Evolutionary conservation across 2,888 invertebrate species (phyloP).

Genomic region (Lottia scabra): DNA sequence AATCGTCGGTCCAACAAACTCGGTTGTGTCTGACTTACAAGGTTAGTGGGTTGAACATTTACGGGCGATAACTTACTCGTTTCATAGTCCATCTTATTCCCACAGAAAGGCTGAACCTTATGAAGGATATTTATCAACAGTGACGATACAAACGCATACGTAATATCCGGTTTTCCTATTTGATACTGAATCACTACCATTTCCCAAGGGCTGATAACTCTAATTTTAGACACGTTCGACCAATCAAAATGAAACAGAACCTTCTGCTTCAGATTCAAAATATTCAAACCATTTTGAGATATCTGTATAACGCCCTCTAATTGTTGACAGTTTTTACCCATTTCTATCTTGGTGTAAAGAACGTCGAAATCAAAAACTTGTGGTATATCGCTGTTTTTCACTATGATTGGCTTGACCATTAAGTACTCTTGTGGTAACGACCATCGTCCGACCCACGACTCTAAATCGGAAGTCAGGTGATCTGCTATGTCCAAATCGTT

Average conservation of each 20-base stretch:
- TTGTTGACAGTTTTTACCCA: conserved; percentile 5
- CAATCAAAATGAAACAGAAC: conserved; percentile 41
- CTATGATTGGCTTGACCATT: conserved; percentile 5
- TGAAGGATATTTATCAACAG: conserved; percentile 32
- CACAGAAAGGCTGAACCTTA: no score
- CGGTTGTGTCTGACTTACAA: no score
- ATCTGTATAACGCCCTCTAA: conserved; percentile 15
- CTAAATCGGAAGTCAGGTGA: conserved; percentile 9
- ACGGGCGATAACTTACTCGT: no score
- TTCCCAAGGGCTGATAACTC: conserved; percentile 49
- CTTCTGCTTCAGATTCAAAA: conserved; percentile 27
- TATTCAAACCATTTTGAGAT: conserved; percentile 20
- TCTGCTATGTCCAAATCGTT: conserved; percentile 14
- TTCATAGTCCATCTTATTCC: no score
- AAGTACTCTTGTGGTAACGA: conserved; percentile 13
- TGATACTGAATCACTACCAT: conserved; percentile 39
- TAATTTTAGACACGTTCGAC: conserved; percentile 42
- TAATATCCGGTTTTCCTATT: conserved; percentile 48
- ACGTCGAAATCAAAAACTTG: conserved; percentile 15
- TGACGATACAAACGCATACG: conserved; percentile 40
- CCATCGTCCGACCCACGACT: conserved; percentile 16
- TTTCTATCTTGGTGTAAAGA: conserved; percentile 9
- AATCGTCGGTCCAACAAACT: no score
- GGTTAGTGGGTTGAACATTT: no score
- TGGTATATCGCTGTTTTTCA: conserved; percentile 13